Evolutionary conservation across 2,888 invertebrate species (phyloP), one percentile per base, ranked within the genome.

Genomic region (Synanthedon andrenaeformis): DNA sequence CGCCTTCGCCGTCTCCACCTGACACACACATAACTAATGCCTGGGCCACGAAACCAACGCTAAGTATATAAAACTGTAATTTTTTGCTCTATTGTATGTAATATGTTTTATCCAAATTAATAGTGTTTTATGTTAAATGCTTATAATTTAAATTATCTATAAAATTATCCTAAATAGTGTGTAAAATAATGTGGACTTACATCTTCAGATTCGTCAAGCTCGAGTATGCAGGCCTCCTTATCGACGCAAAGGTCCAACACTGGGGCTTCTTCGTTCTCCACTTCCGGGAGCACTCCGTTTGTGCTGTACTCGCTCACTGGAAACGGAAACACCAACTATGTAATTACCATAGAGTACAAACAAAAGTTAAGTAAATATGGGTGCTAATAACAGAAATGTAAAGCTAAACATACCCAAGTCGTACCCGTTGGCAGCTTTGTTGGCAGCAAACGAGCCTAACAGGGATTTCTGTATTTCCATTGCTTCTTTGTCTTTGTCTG

Each of bases 231-330:
- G 0, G 85, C 80, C 57, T 86, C 86, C 53, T 82, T 84, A 53
- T 87, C 86, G 0, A 75, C 76, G 86, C 94, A 94, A 17, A 96
- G 91, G 74, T 96, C 96, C 0, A 95, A 92, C 6, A 59, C 66
- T 0, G 72, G 71, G 3, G 42, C 45, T 2, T 81, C 79, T 0
- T 79, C 83, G 0, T 67, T 64, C 11, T 81, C 82, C 1, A 63
- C 55, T 28, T 78, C 81, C 0, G 77, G 69, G 0, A 76, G 58
- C 0, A 61, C 69, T 0, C 76, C 76, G 52, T 74, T 74, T 0
- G 67, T 57, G 4, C 57, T 62, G 52, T 67, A 67, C 13, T 82
- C 82, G 5, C 63, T 57, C 0, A 63, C 63, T 45, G 12, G 35
- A 35, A 23, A 5, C 23, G 19, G 19, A 19, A 19, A 28, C 28